Base-by-base conservation (phyloP, 2,113 vertebrate genomes). In the Corynorhinus townsendii region DNA sequence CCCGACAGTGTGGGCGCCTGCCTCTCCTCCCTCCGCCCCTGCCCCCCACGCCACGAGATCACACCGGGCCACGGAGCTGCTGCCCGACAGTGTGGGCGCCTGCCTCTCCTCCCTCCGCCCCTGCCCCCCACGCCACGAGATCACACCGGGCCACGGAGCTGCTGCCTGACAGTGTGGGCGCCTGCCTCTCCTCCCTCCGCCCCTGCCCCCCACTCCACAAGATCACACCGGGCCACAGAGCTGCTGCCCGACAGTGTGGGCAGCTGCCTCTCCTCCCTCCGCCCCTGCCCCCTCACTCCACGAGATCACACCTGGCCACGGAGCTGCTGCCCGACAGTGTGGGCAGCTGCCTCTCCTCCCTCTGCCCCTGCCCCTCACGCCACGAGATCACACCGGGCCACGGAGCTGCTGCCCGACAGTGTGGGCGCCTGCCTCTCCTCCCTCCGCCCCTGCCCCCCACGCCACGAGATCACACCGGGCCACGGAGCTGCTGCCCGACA, bases 261-360 rank as follows among this genome's bases (percentile, higher is more conserved):
- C 49, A 5, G 2, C 2, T 43, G 0, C 38, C 28, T 64, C 66
- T 47, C 45, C 52, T 49, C 49, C 6, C 17, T 43, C n/a, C 33
- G 5, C 52, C 11, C 14, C 7, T 35, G 2, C 7, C 64, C 0
- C 49, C 52, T n/a, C n/a, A 1, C 15, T 26, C 3, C 2, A 8
- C 33, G 56, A 47, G 1, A 40, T 62, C 54, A 73, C 0, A 40
- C 1, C 38, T n/a, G n/a, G n/a, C 11, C 69, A 33, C 28, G 1
- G 72, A 35, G 5, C 24, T 20, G 15, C 54, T 79, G 77, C 38
- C 75, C 28, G 43, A n/a, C 2, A 80, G n/a, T 26, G 28, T 11
- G 14, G 47, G 4, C 49, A 5, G 2, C 2, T 43, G 0, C 38
- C 28, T 64, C 66, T 47, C 45, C 52, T 49, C 49, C 6, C 17